phyloP scores from a whole-genome alignment of 1,140 invertebrate species.

The Drosophila quadrilineata region DNA sequence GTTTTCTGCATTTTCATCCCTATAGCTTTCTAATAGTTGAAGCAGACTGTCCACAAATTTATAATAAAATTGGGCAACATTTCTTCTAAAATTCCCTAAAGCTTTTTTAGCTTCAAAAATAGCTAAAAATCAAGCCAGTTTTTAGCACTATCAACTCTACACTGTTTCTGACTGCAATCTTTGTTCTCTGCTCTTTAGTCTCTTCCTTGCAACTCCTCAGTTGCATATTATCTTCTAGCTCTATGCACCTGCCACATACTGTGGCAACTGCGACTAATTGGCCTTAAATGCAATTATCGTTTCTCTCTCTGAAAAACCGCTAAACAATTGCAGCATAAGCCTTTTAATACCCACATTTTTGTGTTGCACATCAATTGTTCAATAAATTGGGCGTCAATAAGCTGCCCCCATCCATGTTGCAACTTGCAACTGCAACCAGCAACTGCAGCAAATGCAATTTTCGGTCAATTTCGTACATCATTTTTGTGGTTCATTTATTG shows the following conservation, averaged over 20 bases:
- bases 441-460: slow-evolving; percentile 73
- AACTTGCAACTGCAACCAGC: slow-evolving; percentile 25
- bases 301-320: slow-evolving; percentile 47
- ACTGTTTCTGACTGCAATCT: no score
- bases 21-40: no score
- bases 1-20: no score
- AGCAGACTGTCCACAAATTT: no score
- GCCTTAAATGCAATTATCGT: slow-evolving; percentile 4
- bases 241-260: neutral
- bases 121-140: no score
- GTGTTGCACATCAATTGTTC: slow-evolving; percentile 42
- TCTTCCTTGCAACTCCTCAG: neutral
- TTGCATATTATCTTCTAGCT: neutral
- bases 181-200: neutral
- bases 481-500: slow-evolving; percentile 61
- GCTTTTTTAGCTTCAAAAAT: no score
- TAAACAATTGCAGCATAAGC: slow-evolving; percentile 65
- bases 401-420: neutral
- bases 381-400: slow-evolving; percentile 44
- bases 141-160: no score
- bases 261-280: neutral
- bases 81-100: no score
- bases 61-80: no score
- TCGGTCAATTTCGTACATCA: slow-evolving; percentile 67
- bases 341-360: slow-evolving; percentile 3